These are phyloP conservation scores for Escarpia spicata DNA, from an alignment of 2,888 invertebrate genomes.

Conservation along the genomic window DNA sequence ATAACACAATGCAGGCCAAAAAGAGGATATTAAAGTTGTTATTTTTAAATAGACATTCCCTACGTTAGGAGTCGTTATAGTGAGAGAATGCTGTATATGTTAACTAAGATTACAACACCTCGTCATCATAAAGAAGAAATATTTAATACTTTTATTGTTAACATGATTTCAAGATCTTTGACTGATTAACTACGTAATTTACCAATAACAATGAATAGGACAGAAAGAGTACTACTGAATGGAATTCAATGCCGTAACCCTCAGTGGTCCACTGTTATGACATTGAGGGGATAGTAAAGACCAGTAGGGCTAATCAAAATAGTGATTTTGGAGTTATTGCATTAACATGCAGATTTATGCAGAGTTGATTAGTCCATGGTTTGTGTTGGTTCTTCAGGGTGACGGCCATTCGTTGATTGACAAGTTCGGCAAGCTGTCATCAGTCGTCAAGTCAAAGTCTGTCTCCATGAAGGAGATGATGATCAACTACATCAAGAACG, in stretches of 20 bases:
- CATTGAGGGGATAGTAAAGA: too few species aligned
- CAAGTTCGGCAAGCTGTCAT: constrained; percentile 56
- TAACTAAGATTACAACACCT: background rate
- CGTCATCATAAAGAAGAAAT: background rate
- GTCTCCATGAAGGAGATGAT: constrained; percentile 91
- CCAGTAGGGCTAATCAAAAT: too few species aligned
- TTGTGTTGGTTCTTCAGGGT: background rate
- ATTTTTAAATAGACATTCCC: too few species aligned
- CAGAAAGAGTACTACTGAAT: too few species aligned
- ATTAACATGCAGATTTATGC: background rate
- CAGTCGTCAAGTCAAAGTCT: constrained; percentile 87
- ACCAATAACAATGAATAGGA: too few species aligned
- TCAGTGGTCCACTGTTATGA: too few species aligned
- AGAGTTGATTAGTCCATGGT: background rate
- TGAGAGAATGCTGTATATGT: too few species aligned
- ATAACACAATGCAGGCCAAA: too few species aligned
- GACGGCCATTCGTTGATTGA: constrained; percentile 37
- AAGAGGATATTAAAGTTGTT: too few species aligned
- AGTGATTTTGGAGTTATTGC: too few species aligned
- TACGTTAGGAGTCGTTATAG: too few species aligned
- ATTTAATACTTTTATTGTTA: background rate
- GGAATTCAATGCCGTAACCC: too few species aligned
- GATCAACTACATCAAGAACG: constrained; percentile 91
- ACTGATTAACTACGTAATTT: background rate
- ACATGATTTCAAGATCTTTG: background rate